Evolutionary conservation across 2,113 vertebrate species (phyloP).

Genomic region (Triplophysa tibetana): DNA sequence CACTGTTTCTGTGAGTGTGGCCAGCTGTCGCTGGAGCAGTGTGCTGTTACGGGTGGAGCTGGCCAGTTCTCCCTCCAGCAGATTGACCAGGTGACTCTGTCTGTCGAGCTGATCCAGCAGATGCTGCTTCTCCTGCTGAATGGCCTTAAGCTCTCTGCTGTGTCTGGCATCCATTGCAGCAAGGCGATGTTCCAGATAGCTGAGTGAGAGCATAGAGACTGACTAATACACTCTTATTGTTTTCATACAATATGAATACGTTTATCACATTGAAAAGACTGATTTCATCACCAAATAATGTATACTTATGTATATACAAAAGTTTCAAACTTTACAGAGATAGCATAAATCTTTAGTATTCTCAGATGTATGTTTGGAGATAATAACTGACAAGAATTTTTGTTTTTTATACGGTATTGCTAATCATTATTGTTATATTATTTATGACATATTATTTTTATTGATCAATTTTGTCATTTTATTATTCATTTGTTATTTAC

Average conservation of each 20-base stretch:
- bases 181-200: slow-evolving; percentile 77
- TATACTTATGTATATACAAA: background rate
- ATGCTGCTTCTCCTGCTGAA: slow-evolving; percentile 74
- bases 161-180: slow-evolving; percentile 71
- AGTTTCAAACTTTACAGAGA: background rate
- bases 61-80: slow-evolving; percentile 74
- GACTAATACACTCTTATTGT: background rate
- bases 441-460: too few relatives aligned
- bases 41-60: slow-evolving; percentile 73
- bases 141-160: slow-evolving; percentile 66
- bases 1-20: slow-evolving; percentile 70
- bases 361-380: too few relatives aligned
- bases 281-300: too few relatives aligned
- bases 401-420: too few relatives aligned
- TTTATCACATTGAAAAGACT: too few relatives aligned
- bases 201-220: slow-evolving; percentile 46
- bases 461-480: too few relatives aligned
- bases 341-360: too few relatives aligned
- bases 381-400: too few relatives aligned
- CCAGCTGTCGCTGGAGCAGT: slow-evolving; percentile 73
- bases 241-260: too few relatives aligned
- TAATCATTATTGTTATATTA: too few relatives aligned
- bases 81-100: slow-evolving; percentile 69
- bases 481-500: too few relatives aligned
- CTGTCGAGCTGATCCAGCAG: slow-evolving; percentile 72